These are phyloP conservation scores for Anoplopoma fimbria DNA, from an alignment of 2,113 vertebrate genomes.

Conservation along the genomic window DNA sequence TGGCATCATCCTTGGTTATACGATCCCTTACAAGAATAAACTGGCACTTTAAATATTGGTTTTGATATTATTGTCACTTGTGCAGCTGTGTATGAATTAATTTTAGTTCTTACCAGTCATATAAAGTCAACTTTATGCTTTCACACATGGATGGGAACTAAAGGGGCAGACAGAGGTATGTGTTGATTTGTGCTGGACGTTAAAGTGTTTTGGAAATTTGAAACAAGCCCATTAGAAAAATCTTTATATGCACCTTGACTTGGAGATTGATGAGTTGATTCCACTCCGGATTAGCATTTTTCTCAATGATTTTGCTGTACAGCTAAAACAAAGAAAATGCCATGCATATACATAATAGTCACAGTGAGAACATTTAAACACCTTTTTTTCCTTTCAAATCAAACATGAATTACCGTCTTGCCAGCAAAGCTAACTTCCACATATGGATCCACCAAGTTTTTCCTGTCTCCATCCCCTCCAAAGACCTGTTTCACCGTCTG, in stretches of 20 bases:
- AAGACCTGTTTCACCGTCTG: conserved; percentile 93
- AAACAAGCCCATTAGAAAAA: background rate
- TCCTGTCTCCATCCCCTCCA: conserved; percentile 91
- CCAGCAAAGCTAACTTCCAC: conserved; percentile 96
- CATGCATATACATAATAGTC: background rate
- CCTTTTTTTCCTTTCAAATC: background rate
- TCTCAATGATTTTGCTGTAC: conserved; percentile 92
- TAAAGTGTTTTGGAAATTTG: background rate
- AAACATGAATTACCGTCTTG: conserved; percentile 87
- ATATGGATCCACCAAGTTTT: conserved; percentile 98
- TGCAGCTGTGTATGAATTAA: background rate
- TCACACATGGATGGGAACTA: conserved; percentile 99
- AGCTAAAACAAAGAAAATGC: conserved; percentile 79
- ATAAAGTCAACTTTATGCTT: conserved; percentile 90
- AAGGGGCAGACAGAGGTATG: conserved; percentile 41
- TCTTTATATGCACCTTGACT: conserved; percentile 87
- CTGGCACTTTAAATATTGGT: background rate
- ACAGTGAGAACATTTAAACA: background rate
- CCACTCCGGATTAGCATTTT: conserved; percentile 98
- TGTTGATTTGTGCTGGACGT: background rate
- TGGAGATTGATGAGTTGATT: conserved; percentile 93
- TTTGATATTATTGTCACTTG: background rate
- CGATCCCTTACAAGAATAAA: conserved; percentile 88
- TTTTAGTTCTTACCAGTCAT: conserved; percentile 89
- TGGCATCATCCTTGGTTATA: conserved; percentile 90